Conservation (phyloP, 2,797 vertebrate genomes). For the Vireo griseus region DNA sequence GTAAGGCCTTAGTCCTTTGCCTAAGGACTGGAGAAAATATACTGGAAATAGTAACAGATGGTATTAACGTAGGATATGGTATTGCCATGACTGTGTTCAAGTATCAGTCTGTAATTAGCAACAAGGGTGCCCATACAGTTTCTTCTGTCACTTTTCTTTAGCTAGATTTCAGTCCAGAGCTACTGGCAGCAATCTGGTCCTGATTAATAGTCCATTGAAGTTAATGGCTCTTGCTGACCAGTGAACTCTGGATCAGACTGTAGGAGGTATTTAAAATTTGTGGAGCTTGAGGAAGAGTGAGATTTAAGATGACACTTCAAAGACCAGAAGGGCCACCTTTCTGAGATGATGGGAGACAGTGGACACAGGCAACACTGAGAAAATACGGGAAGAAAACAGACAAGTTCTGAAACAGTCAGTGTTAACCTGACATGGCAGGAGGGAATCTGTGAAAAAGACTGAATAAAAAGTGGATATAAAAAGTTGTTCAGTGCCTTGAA, state of each 20-base stretch:
- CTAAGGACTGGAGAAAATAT: background rate
- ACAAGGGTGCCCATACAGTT: background rate
- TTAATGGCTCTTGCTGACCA: background rate
- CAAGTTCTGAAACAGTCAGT: background rate
- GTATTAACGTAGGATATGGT: background rate
- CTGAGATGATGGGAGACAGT: background rate
- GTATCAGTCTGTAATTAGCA: background rate
- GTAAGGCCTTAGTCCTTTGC: background rate
- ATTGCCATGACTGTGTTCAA: background rate
- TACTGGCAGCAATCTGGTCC: background rate
- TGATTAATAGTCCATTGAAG: background rate
- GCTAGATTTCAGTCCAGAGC: background rate
- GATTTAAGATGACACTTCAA: background rate
- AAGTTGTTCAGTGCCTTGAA: constrained; percentile 16
- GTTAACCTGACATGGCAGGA: background rate
- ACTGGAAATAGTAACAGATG: background rate
- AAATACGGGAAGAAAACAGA: background rate
- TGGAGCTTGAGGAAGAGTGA: background rate
- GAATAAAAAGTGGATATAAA: background rate
- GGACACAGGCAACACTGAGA: background rate
- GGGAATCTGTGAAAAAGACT: background rate
- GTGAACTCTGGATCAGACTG: background rate
- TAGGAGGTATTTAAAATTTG: background rate
- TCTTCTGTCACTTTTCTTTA: background rate
- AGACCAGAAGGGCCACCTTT: background rate